Conservation (phyloP, 2,113 vertebrate species). For the Catharus bicknelli region DNA sequence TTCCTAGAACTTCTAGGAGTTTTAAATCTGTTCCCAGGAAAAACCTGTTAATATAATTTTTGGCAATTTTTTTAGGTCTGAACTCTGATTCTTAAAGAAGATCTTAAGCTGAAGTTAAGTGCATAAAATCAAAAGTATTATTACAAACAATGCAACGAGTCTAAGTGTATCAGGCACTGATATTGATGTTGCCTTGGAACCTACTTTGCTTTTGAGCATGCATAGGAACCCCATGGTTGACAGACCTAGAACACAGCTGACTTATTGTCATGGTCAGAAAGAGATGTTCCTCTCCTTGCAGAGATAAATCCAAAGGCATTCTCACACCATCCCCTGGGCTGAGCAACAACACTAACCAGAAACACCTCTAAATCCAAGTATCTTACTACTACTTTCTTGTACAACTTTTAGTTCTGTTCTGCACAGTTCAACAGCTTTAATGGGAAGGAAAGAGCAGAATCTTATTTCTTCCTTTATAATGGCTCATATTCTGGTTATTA, state of each 20-base stretch:
- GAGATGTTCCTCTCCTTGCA: background rate
- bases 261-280: background rate
- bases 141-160: background rate
- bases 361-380: background rate
- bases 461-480: background rate
- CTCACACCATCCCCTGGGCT: background rate
- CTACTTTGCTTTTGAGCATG: background rate
- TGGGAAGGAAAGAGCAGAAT: background rate
- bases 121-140: background rate
- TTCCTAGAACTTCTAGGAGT: background rate
- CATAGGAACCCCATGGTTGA: background rate
- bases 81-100: background rate
- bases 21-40: background rate
- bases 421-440: background rate
- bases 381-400: background rate
- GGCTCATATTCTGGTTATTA: background rate
- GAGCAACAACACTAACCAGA: background rate
- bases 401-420: background rate
- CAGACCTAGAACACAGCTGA: background rate
- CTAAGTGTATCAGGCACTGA: background rate
- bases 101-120: background rate
- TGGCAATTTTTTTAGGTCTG: background rate
- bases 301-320: background rate
- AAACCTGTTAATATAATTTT: background rate
- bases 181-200: background rate